Percentiles rank a stretch among this genome's conserved stretches.
These are phyloP conservation scores for Agriopis marginaria DNA, from an alignment of 2,888 invertebrate genomes.

Conservation along the genomic window DNA sequence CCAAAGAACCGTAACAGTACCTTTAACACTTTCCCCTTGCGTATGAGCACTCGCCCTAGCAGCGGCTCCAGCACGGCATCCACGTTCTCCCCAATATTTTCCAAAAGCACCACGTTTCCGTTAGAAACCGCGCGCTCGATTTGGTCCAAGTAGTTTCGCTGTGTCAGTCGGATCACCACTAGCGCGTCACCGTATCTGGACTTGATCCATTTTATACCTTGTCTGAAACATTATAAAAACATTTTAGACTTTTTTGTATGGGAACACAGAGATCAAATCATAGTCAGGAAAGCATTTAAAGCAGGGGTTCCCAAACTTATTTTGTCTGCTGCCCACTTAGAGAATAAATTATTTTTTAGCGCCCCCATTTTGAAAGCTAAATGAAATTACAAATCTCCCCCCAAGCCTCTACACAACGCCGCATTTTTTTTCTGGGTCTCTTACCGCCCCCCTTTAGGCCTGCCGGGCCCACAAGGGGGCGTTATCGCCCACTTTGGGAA, in stretches of 20 bases:
- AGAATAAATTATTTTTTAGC: too few relatives aligned
- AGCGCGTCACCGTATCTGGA: slow-evolving; percentile 91
- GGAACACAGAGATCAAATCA: too few relatives aligned
- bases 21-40: slow-evolving; percentile 92
- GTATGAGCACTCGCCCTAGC: slow-evolving; percentile 94
- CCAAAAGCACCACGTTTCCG: slow-evolving; percentile 93
- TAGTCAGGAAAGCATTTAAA: too few relatives aligned
- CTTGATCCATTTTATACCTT: slow-evolving; percentile 98
- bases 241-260: not conserved
- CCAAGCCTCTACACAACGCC: too few relatives aligned
- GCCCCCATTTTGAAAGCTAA: too few relatives aligned
- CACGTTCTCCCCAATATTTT: slow-evolving; percentile 95
- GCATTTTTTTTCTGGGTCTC: too few relatives aligned
- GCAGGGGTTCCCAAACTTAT: too few relatives aligned
- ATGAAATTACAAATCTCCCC: too few relatives aligned
- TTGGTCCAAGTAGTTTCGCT: slow-evolving; percentile 93
- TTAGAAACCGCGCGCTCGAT: slow-evolving; percentile 92
- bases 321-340: too few relatives aligned
- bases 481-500: too few relatives aligned
- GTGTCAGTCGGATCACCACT: slow-evolving; percentile 91
- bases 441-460: too few relatives aligned
- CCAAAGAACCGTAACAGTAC: slow-evolving; percentile 49
- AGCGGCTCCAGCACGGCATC: slow-evolving; percentile 97
- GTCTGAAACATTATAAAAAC: slow-evolving; percentile 71
- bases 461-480: too few relatives aligned